Percentiles rank a stretch among this genome's conserved stretches.
Conservation (phyloP, 2,113 vertebrate genomes). For the Cnemophilus loriae region DNA sequence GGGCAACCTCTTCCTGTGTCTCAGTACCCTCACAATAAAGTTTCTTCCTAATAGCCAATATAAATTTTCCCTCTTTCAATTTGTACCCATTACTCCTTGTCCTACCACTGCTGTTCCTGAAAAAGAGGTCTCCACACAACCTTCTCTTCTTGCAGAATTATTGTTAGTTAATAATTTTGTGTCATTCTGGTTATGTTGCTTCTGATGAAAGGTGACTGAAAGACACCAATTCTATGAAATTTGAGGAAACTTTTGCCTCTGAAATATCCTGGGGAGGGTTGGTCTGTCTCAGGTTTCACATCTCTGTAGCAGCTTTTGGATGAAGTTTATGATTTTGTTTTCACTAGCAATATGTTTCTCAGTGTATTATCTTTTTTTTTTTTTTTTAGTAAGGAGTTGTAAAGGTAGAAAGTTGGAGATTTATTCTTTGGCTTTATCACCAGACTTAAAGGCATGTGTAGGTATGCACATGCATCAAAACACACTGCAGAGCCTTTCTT, state of each 20-base stretch:
- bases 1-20: background rate
- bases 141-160: background rate
- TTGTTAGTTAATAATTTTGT: background rate
- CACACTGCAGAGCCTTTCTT: background rate
- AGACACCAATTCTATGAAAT: background rate
- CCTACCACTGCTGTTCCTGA: background rate
- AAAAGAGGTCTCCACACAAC: background rate
- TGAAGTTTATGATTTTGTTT: background rate
- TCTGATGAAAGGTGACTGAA: background rate
- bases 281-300: background rate
- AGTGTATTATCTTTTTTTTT: background rate
- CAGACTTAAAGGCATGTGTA: background rate
- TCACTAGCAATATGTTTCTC: background rate
- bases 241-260: background rate
- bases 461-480: background rate
- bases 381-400: background rate
- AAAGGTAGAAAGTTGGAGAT: background rate
- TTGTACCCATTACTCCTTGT: background rate
- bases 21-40: background rate
- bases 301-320: background rate
- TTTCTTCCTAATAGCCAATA: background rate
- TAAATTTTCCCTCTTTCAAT: background rate
- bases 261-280: background rate
- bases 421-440: background rate
- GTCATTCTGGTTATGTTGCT: background rate